phyloP scores from a whole-genome alignment of 2,113 vertebrate genomes.

The Xenopus tropicalis region UCB_Xtro_10.0 CM004443.2:15236501-15237000 shows the following conservation, averaged over 20 bases:
- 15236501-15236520: no score
- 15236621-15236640: slow-evolving; percentile 47
- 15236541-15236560: no score
- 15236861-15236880: slow-evolving; percentile 37
- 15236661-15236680: slow-evolving; percentile 57
- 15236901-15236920: slow-evolving; percentile 19
- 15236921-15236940: slow-evolving; percentile 26
- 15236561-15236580: not conserved
- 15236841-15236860: slow-evolving; percentile 4
- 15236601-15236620: not conserved
- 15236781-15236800: slow-evolving; percentile 51
- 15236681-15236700: slow-evolving; percentile 49
- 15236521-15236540: no score
- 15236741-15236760: slow-evolving; percentile 48
- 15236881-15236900: slow-evolving; percentile 1
- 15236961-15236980: slow-evolving; percentile 17
- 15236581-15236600: not conserved
- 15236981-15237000: slow-evolving; percentile 26
- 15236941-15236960: slow-evolving; percentile 28
- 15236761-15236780: slow-evolving; percentile 60
- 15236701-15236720: slow-evolving; percentile 38
- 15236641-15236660: slow-evolving; percentile 48
- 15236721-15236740: slow-evolving; percentile 47
- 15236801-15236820: slow-evolving; percentile 19
- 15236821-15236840: slow-evolving; percentile 1